phyloP scores from a whole-genome alignment of 1,140 invertebrate species.

The Hormaphis cornu region DNA sequence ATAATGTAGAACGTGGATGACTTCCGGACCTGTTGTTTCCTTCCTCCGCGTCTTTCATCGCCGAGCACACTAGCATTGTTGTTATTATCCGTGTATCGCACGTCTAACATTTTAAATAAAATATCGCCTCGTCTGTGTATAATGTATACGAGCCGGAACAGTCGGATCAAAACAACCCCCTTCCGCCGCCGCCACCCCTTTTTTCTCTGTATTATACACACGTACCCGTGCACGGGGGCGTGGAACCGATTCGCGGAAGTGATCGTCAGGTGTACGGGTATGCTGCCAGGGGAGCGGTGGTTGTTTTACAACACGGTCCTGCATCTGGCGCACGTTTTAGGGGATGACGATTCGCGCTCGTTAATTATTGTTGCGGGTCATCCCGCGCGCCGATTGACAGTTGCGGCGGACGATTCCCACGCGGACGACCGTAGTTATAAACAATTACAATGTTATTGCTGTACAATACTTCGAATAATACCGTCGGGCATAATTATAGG shows the following conservation, averaged over 20 bases:
- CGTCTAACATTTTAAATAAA: too few species aligned
- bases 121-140: too few species aligned
- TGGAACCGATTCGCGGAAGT: background rate
- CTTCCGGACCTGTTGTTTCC: constrained; percentile 32
- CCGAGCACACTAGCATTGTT: too few species aligned
- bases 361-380: background rate
- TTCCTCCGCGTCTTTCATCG: background rate
- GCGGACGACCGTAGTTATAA: background rate
- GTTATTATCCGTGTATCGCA: too few species aligned
- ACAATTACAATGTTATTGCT: too few species aligned
- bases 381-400: background rate
- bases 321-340: background rate
- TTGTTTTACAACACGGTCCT: background rate
- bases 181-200: background rate
- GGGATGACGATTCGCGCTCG: background rate
- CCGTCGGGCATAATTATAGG: too few species aligned
- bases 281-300: too few species aligned
- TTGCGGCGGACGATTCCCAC: background rate
- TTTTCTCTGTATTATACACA: too few species aligned
- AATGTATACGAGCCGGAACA: too few species aligned
- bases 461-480: too few species aligned
- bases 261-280: background rate
- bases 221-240: too few species aligned
- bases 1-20: too few species aligned
- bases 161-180: background rate